These are phyloP conservation scores for Chlorospingus flavigularis DNA, from an alignment of 2,797 vertebrate species.

Conservation along the genomic window DNA sequence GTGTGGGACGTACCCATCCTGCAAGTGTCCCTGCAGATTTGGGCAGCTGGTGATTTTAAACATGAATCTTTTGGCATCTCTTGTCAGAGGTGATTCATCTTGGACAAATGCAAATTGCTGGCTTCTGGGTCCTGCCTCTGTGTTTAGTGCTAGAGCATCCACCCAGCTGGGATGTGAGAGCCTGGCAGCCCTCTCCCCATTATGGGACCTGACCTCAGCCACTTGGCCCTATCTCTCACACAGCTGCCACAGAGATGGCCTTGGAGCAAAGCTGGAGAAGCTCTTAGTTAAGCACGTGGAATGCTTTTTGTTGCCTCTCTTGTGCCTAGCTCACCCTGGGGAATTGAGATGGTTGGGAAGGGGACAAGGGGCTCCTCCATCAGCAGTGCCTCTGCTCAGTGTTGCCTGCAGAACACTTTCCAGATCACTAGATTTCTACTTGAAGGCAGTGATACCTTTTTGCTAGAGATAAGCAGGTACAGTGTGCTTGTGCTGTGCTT, in stretches of 20 bases:
- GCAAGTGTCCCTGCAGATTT: fast-evolving
- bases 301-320: neutral
- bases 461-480: neutral
- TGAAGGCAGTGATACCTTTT: neutral
- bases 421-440: neutral
- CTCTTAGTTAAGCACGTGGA: neutral
- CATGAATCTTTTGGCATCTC: fast-evolving
- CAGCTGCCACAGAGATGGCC: neutral
- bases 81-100: neutral
- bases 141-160: neutral
- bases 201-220: neutral
- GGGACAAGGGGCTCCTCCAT: neutral
- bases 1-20: fast-evolving
- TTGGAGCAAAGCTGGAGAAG: neutral
- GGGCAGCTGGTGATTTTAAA: neutral
- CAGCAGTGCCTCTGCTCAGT: neutral
- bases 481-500: neutral
- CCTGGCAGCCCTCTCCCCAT: neutral
- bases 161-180: fast-evolving
- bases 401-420: neutral
- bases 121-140: neutral
- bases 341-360: neutral
- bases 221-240: neutral
- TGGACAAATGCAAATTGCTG: neutral
- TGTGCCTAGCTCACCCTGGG: neutral